These are phyloP conservation scores for Drosophila anomelani DNA, from an alignment of 2,888 invertebrate genomes.

Conservation along the genomic window DNA sequence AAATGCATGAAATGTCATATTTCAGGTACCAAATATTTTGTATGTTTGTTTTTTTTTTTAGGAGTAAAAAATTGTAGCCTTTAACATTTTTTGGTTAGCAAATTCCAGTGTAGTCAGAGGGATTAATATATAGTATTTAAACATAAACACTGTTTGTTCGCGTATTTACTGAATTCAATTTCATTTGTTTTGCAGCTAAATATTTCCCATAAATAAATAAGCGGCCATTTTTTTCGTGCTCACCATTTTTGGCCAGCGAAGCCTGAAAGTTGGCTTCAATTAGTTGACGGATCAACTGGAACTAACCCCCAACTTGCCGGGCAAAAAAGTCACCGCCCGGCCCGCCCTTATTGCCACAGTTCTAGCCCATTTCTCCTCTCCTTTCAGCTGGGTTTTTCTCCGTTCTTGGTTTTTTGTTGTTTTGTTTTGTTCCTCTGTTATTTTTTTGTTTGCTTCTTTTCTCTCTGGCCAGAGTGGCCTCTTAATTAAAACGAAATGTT, in stretches of 20 bases:
- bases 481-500: slow-evolving; percentile 55
- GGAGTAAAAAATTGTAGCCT: too few species aligned
- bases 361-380: background rate
- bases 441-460: slow-evolving; percentile 3
- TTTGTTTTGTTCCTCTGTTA: background rate
- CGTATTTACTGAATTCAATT: slow-evolving; percentile 27
- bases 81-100: too few species aligned
- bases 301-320: slow-evolving; percentile 20
- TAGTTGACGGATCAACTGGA: slow-evolving; percentile 41
- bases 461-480: slow-evolving; percentile 29
- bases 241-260: slow-evolving; percentile 25
- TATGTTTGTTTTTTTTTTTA: too few species aligned
- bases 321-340: background rate
- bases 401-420: slow-evolving; percentile 2
- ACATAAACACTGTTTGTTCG: slow-evolving; percentile 20
- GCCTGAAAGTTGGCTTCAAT: slow-evolving; percentile 40
- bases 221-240: background rate
- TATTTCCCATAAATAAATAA: slow-evolving; percentile 29
- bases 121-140: slow-evolving; percentile 10
- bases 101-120: background rate
- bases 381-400: slow-evolving; percentile 1
- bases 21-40: too few species aligned
- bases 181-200: slow-evolving; percentile 28
- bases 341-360: background rate
- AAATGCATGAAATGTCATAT: too few species aligned